Evolutionary conservation across 2,888 invertebrate species (phyloP), one percentile per base, ranked within the genome.

Genomic region (Drosophila antonietae): DNA sequence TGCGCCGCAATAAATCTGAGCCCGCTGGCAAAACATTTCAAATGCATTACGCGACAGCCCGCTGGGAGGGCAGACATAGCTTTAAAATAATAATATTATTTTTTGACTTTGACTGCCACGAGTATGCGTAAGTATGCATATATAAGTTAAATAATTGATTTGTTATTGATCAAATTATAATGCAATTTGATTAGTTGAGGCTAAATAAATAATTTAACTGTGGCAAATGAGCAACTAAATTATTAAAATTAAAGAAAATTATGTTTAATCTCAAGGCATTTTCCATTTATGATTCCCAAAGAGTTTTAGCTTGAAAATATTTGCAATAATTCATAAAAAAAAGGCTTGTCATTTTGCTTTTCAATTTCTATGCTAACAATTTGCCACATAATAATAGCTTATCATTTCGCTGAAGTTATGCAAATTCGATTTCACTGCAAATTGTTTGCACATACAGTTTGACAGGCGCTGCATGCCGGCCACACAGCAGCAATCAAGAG

Each of bases 1-100:
- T 73, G 74, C 64, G 41, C 55, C 69, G 74, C 79, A 67, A 78
- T 75, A 79, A 77, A 77, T 79, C 79, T 78, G 41, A 63, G 57
- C 62, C 58, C 56, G 51, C 43, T 47, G 51, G 33, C 53, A 28
- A 39, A 52, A 66, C 66, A 59, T 73, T 65, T 72, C 52, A 63
- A 75, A 68, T 75, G 62, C 68, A 76, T 61, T 63, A 33, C 41
- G 28, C 28, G 52, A 53, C 18, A 65, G n/a, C 31, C 43, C 44
- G 66, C 56, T 49, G 76, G 53, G 55, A 39, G 58, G 51, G 28
- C 28, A 28, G 3, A 28, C 15, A 49, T 20, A 2, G 49, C 18
- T 49, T 20, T 18, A 39, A 59, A 39, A 39, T 31, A 49, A 47
- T 39, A 39, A 59, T n/a, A 51, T 59, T 20, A 15, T 20, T 28